Conservation (phyloP, 2,113 vertebrate species). For the Meles meles region DNA sequence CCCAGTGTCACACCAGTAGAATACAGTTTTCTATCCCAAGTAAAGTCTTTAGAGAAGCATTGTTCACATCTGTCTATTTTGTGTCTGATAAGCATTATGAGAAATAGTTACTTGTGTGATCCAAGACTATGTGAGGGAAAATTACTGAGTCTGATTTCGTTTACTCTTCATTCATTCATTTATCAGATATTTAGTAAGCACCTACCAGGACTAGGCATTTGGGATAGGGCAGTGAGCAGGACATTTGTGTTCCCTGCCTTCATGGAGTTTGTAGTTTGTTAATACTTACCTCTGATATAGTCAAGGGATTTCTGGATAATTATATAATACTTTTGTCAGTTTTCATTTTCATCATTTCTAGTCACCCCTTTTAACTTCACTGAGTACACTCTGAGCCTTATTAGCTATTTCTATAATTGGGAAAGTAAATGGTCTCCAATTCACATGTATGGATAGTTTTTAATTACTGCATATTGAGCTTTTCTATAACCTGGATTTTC, state of each 20-base stretch:
- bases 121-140: slow-evolving; percentile 6
- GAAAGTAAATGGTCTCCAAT: neutral
- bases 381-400: neutral
- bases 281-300: neutral
- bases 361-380: neutral
- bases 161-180: neutral
- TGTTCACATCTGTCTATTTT: neutral
- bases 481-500: slow-evolving; percentile 15
- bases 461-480: slow-evolving; percentile 21
- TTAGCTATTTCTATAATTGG: neutral
- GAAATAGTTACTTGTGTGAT: neutral
- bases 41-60: neutral
- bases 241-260: neutral
- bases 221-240: neutral
- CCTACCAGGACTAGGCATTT: neutral
- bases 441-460: neutral
- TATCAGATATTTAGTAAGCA: neutral
- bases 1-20: neutral
- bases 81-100: neutral
- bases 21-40: neutral
- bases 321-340: neutral
- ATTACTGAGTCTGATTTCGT: neutral
- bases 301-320: neutral
- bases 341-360: neutral
- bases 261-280: neutral